Percentiles rank a stretch among this genome's conserved stretches.
These are phyloP conservation scores for Apodemia zela DNA, from an alignment of 2,888 invertebrate genomes.

Conservation along the genomic window DNA sequence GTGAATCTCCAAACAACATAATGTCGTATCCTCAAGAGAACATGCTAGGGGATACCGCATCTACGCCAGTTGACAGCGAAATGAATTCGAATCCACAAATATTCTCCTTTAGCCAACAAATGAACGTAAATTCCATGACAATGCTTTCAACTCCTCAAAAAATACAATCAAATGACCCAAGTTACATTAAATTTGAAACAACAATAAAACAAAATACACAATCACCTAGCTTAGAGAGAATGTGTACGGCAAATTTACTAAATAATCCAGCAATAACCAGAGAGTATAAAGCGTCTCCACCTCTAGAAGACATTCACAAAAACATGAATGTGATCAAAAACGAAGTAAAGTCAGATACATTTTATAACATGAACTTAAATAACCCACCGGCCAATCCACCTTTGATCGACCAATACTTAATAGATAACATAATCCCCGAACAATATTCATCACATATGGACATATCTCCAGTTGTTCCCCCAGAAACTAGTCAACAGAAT, in stretches of 20 bases:
- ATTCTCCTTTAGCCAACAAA: slow-evolving; percentile 65
- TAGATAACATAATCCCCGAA: slow-evolving; percentile 67
- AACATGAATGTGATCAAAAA: slow-evolving; percentile 71
- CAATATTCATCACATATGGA: slow-evolving; percentile 63
- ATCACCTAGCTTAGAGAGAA: slow-evolving; percentile 65
- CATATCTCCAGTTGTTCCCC: slow-evolving; percentile 53
- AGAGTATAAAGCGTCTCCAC: slow-evolving; percentile 72
- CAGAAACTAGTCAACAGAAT: slow-evolving; percentile 58
- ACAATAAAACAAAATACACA: slow-evolving; percentile 73
- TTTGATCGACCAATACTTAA: slow-evolving; percentile 64
- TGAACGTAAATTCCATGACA: slow-evolving; percentile 60
- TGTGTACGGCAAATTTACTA: slow-evolving; percentile 66
- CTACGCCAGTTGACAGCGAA: slow-evolving; percentile 55
- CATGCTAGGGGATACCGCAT: slow-evolving; percentile 51
- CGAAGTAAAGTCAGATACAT: slow-evolving; percentile 68
- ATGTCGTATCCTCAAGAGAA: slow-evolving; percentile 59
- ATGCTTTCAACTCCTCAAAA: slow-evolving; percentile 63
- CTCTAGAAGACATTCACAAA: slow-evolving; percentile 67
- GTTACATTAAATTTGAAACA: slow-evolving; percentile 71
- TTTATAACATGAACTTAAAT: slow-evolving; percentile 57
- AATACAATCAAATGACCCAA: slow-evolving; percentile 62
- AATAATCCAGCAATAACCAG: slow-evolving; percentile 52
- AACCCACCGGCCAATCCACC: slow-evolving; percentile 48
- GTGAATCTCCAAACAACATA: slow-evolving; percentile 59
- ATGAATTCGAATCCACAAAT: slow-evolving; percentile 56